Base-by-base conservation (phyloP, 2,888 invertebrate genomes). In the Norana najaformis region DNA sequence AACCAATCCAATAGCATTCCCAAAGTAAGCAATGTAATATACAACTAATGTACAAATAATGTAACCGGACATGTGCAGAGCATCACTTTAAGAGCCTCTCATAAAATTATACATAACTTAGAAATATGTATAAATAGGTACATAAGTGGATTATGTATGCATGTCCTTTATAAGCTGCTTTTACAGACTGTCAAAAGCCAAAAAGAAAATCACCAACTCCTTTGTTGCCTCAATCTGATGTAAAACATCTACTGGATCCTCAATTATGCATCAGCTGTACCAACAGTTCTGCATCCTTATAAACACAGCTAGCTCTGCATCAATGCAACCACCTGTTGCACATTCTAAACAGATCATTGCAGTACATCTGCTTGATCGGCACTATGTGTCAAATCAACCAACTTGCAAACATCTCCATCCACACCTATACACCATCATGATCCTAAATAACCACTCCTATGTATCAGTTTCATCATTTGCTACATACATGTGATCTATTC, bases 401-500 rank as follows among this genome's bases (percentile, higher is more conserved):
- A 69, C 69, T n/a, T 69, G 6, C 69, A 69, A 69, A 47, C 47
- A 16, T n/a, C 69, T 69, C 69, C 6, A 69, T 69, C 69, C 69
- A 11, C 69, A n/a, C 69, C 30, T n/a, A 69, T n/a, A 13, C 30
- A 69, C 13, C 69, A n/a, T 69, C 69, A n/a, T n/a, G 30, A 69
- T 69, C 69, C n/a, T 30, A 69, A 30, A n/a, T 11, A n/a, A n/a
- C 69, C 69, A n/a, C 3, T 30, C 69, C 8, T n/a, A 69, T 69
- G 11, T 13, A 69, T 69, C n/a, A n/a, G 69, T 69, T 69, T 69
- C 69, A 30, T 4, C 47, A 16, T n/a, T 69, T 69, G 69, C 69
- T 69, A 69, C 69, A 69, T n/a, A 69, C 69, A n/a, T 69, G 69
- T 69, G n/a, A n/a, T 69, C 69, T 69, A 69, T 69, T 30, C 69